Base-by-base conservation (phyloP, 2,888 invertebrate species). In the Metacarcinus magister region DNA sequence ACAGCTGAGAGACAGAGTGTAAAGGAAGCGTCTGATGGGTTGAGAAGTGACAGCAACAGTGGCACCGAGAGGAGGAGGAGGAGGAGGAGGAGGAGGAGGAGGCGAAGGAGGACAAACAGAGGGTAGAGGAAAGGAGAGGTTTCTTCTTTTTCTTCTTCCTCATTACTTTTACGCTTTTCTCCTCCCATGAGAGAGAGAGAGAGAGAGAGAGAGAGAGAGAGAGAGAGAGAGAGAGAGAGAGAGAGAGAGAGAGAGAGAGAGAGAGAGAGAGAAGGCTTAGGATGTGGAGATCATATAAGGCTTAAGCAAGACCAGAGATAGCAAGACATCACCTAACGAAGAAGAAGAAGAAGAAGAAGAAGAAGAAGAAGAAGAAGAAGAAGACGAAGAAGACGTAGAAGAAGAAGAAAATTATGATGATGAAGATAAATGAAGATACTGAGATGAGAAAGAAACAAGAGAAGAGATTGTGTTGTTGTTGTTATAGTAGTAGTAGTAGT, bases 61-160 rank as follows among this genome's bases (percentile, higher is more conserved):
- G 19, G 28, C 46, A 10, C 5, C 3, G 92, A 48, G 43, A 28
- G 39, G 44, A 44, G 90, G 90, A 90, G 90, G 46, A 46, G 46
- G 92, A 48, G 92, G 46, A 48, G 46, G 92, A 92, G 92, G 48
- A 48, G 48, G 54, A 48, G 54, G 48, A 46, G 48, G 54, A 92
- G 92, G 48, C 23, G 46, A 28, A 48, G 54, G 46, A 46, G 46
- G 44, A 92, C 48, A n/a, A 54, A 10, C 32, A 60, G 39, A 19
- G 10, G 2, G 32, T 0, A 0, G 23, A 13, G 60, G 19, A 54
- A 54, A 3, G 2, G 60, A 39, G 32, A n/a, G 54, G 10, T 54
- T 16, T 54, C 54, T 54, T 10, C 54, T 54, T 1, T 16, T 54
- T 54, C 54, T 16, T 4, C 8, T 16, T 54, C 54, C 54, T 54